These are phyloP conservation scores for Villa cingulata DNA, from an alignment of 2,888 invertebrate genomes.

Conservation along the genomic window DNA sequence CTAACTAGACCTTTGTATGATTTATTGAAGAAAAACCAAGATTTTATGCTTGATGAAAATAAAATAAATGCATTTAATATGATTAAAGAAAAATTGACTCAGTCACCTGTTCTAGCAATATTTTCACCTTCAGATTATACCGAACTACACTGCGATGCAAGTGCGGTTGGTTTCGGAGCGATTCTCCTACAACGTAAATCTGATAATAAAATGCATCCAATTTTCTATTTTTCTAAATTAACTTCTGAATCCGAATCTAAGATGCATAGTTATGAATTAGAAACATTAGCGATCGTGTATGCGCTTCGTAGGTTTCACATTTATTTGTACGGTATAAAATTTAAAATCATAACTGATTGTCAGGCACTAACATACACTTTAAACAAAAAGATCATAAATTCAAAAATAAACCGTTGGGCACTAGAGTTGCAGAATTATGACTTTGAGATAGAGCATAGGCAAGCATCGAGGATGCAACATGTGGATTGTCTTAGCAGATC, in stretches of 20 bases:
- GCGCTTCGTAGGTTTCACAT: not conserved
- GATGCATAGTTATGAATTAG: not conserved
- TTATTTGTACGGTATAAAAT: not conserved
- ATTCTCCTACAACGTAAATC: not conserved
- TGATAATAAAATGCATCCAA: not conserved
- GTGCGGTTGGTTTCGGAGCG: not conserved
- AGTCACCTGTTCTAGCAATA: not conserved
- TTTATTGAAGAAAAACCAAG: not conserved
- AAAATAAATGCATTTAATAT: not conserved
- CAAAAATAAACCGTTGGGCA: conserved; percentile 11
- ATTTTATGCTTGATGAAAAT: not conserved
- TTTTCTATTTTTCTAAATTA: conserved; percentile 13
- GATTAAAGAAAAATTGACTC: not conserved
- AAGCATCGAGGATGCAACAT: not conserved
- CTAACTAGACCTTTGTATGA: conserved; percentile 4
- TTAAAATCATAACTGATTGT: not conserved
- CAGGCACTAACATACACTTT: not conserved
- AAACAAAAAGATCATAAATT: not conserved
- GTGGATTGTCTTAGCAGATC: not conserved
- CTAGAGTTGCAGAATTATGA: conserved; percentile 20
- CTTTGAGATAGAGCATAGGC: not conserved
- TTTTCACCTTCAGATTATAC: conserved; percentile 7
- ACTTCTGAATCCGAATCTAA: not conserved
- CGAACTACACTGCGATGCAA: not conserved
- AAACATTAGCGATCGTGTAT: not conserved